Evolutionary conservation across 64 coral and sea anemone species (phyloP).

Genomic region (Montipora sp.): DNA sequence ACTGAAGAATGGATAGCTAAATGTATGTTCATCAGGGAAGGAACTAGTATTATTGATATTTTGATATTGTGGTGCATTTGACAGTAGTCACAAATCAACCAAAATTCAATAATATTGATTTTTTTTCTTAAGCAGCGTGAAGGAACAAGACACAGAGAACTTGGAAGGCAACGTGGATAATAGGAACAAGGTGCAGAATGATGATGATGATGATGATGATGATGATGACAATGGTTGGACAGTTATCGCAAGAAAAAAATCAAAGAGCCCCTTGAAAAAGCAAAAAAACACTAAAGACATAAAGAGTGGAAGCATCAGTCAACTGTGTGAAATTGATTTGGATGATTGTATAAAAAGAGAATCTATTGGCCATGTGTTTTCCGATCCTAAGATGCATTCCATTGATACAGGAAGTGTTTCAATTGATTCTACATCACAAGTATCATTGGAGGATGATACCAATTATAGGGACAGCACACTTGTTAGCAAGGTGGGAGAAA

Average conservation of each 20-base stretch:
- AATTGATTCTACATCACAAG: background rate
- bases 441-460: background rate
- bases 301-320: background rate
- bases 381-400: background rate
- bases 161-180: background rate
- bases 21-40: too few species aligned
- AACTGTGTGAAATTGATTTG: background rate
- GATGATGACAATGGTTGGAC: background rate
- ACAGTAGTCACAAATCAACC: background rate
- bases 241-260: background rate
- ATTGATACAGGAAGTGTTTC: background rate
- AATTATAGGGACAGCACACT: background rate
- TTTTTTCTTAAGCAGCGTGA: background rate
- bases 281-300: background rate
- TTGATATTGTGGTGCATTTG: too few species aligned
- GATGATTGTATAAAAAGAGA: background rate
- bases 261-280: background rate
- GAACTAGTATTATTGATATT: too few species aligned
- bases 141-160: background rate
- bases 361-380: background rate
- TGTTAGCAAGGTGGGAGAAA: background rate
- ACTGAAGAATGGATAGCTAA: too few species aligned
- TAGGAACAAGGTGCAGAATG: too few species aligned
- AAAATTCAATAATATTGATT: too few species aligned
- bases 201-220: background rate